A percentile compares a stretch with the other conserved stretches of the same genome.
Evolutionary conservation across 2,888 invertebrate species (phyloP).

Genomic region (Acrobasis consociella): DNA sequence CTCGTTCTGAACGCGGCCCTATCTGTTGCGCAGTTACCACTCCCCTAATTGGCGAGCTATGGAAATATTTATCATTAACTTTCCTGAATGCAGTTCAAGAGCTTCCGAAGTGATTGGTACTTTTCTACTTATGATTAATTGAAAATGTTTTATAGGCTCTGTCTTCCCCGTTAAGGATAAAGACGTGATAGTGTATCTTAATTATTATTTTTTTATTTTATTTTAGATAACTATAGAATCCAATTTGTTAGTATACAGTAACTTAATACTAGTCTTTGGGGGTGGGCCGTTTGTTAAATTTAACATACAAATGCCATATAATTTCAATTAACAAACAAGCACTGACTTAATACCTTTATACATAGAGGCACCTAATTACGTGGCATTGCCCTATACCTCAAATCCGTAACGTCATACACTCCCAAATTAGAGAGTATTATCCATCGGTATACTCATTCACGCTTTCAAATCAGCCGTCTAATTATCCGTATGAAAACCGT

Average conservation of each 20-base stretch:
- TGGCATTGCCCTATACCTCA: slow-evolving; percentile 8
- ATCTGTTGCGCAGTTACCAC: slow-evolving; percentile 60
- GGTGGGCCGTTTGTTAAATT: no score
- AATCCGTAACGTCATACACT: slow-evolving; percentile 6
- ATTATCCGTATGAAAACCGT: slow-evolving; percentile 44
- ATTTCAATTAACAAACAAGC: not conserved
- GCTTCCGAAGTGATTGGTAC: slow-evolving; percentile 10
- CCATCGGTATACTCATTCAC: slow-evolving; percentile 21
- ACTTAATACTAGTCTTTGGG: no score
- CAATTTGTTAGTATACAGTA: no score
- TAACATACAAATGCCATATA: no score
- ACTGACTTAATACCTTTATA: not conserved
- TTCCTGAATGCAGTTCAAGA: slow-evolving; percentile 41
- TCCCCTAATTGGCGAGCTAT: slow-evolving; percentile 68
- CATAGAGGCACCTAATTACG: slow-evolving; percentile 1
- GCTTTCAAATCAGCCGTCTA: slow-evolving; percentile 34
- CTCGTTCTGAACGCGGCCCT: slow-evolving; percentile 59
- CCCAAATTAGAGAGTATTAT: slow-evolving; percentile 13
- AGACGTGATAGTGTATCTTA: no score
- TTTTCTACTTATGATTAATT: not conserved
- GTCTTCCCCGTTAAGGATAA: no score
- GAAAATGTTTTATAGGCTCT: not conserved
- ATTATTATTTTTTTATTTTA: no score
- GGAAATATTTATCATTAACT: slow-evolving; percentile 63
- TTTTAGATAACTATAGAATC: no score